Evolutionary conservation across 1,140 invertebrate species (phyloP).

Genomic region (Tachypleus tridentatus): DNA sequence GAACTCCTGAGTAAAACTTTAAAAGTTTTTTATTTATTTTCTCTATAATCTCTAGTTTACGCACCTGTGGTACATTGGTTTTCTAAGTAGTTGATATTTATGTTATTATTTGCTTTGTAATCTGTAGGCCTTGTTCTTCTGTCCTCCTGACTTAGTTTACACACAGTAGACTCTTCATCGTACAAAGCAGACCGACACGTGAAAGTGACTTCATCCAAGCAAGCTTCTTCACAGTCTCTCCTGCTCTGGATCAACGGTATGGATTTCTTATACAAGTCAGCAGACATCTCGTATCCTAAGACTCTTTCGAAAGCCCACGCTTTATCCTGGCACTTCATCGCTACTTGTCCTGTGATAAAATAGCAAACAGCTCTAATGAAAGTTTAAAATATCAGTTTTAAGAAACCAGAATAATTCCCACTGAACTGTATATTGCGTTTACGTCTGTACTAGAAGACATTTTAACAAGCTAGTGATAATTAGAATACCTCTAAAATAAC

Average conservation of each 20-base stretch:
- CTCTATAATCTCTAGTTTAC: not conserved
- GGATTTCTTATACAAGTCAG: conserved; percentile 31
- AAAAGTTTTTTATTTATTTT: no score
- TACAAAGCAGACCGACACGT: conserved; percentile 39
- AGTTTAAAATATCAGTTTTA: no score
- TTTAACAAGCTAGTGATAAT: no score
- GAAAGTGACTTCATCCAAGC: conserved; percentile 32
- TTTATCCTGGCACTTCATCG: conserved; percentile 33
- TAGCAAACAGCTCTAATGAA: not conserved
- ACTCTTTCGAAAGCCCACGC: conserved; percentile 42
- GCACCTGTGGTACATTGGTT: conserved; percentile 38
- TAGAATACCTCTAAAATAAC: no score
- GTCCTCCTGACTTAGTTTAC: conserved; percentile 36
- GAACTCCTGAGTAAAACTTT: no score
- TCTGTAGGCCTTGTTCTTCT: conserved; percentile 32
- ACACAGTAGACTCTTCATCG: conserved; percentile 35
- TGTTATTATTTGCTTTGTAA: conserved; percentile 31
- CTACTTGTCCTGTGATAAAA: conserved; percentile 16
- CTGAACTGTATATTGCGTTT: no score
- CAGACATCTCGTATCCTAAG: conserved; percentile 35
- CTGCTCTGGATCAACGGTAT: conserved; percentile 34
- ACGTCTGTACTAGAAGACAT: no score
- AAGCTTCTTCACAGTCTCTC: conserved; percentile 38
- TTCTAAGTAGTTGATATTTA: conserved; percentile 39
- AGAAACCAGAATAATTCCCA: no score